Conservation (phyloP, 2,797 vertebrate species). For the Sebastes trivittatus region DNA sequence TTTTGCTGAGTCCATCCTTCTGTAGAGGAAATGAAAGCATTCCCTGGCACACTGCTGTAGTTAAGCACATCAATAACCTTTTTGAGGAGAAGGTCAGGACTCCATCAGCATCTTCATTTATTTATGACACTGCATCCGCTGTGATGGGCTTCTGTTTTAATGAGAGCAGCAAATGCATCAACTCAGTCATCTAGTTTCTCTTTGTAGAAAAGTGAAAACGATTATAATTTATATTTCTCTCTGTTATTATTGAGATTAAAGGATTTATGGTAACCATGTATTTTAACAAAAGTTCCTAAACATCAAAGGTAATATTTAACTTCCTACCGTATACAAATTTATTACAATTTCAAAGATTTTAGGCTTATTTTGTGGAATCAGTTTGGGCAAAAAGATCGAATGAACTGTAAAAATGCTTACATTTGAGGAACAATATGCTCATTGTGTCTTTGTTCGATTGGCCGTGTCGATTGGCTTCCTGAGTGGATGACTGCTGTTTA, state of each 20-base stretch:
- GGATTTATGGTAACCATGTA: not conserved
- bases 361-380: not conserved
- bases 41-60: slow-evolving; percentile 15
- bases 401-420: not conserved
- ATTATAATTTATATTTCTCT: not conserved
- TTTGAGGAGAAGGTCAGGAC: slow-evolving; percentile 59
- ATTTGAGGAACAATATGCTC: not conserved
- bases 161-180: slow-evolving; percentile 10
- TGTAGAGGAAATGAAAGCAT: slow-evolving; percentile 45
- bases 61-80: slow-evolving; percentile 54
- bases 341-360: not conserved
- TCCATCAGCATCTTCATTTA: slow-evolving; percentile 60
- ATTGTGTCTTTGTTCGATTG: not conserved
- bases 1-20: slow-evolving; percentile 5
- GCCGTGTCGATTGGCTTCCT: not conserved
- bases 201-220: not conserved
- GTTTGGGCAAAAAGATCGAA: not conserved
- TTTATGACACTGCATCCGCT: slow-evolving; percentile 50
- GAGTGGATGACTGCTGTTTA: not conserved
- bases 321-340: not conserved
- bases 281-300: not conserved
- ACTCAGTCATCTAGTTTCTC: not conserved
- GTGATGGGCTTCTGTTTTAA: slow-evolving; percentile 22
- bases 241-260: not conserved
- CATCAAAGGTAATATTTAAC: not conserved